Evolutionary conservation across 2,113 vertebrate genomes (phyloP).

Genomic region (Caranx ignobilis): DNA sequence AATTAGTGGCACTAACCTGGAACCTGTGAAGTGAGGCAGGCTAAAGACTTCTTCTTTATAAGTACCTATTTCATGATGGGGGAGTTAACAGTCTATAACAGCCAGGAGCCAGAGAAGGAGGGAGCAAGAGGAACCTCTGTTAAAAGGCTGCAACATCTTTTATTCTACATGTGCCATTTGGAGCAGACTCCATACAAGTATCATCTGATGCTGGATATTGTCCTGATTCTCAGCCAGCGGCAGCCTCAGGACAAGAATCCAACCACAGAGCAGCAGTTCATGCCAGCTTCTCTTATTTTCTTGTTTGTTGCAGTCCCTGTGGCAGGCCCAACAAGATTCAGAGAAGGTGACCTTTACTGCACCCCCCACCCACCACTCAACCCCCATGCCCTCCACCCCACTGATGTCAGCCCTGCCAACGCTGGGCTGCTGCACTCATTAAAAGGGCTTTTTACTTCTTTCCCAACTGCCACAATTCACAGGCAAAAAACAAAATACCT

Average conservation of each 20-base stretch:
- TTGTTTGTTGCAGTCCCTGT: constrained; percentile 18
- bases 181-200: constrained; percentile 2
- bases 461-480: constrained; percentile 68
- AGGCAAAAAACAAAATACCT: constrained; percentile 36
- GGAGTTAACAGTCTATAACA: neutral
- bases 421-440: constrained; percentile 58
- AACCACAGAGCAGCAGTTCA: neutral
- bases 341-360: constrained; percentile 74
- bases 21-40: neutral
- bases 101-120: neutral
- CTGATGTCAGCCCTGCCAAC: constrained; percentile 19
- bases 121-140: neutral
- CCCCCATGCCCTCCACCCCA: too few relatives aligned
- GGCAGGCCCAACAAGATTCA: constrained; percentile 38
- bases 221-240: neutral
- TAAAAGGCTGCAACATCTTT: neutral
- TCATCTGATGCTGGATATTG: neutral
- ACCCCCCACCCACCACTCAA: neutral
- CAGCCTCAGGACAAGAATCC: neutral
- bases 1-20: constrained; percentile 5
- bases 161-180: neutral
- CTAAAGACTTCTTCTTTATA: neutral
- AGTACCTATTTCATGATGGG: neutral
- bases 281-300: constrained; percentile 19
- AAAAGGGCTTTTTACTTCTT: constrained; percentile 48